These are phyloP conservation scores for Bufo bufo DNA, from an alignment of 2,113 vertebrate species.

Conservation along the genomic window DNA sequence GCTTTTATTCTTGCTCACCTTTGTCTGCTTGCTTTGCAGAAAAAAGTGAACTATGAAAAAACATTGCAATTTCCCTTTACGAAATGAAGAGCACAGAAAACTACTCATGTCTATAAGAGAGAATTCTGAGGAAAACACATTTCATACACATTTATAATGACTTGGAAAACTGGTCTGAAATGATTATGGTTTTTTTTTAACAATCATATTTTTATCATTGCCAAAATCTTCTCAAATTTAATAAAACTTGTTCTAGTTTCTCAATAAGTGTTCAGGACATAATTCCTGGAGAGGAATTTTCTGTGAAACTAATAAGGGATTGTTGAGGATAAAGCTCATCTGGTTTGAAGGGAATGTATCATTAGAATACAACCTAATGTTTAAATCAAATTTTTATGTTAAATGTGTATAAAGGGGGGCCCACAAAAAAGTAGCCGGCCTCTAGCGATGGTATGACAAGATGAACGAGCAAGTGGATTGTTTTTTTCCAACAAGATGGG, in stretches of 20 bases:
- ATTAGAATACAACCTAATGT: too few relatives aligned
- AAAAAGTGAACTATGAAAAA: not conserved
- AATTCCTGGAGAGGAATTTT: not conserved
- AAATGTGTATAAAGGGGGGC: too few relatives aligned
- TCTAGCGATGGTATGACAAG: too few relatives aligned
- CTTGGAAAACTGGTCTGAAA: not conserved
- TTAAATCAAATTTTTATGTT: too few relatives aligned
- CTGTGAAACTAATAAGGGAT: not conserved
- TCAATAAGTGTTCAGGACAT: not conserved
- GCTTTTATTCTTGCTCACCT: not conserved
- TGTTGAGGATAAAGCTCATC: conserved; percentile 10
- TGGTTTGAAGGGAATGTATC: not conserved
- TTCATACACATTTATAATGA: not conserved
- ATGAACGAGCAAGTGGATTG: too few relatives aligned
- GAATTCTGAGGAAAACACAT: not conserved
- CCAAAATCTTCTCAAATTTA: not conserved
- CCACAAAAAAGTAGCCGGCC: too few relatives aligned
- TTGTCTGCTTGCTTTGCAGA: not conserved
- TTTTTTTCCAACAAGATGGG: too few relatives aligned
- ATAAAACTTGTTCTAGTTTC: not conserved
- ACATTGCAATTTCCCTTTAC: not conserved
- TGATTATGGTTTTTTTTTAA: not conserved
- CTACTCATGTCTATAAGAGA: not conserved
- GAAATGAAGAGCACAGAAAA: not conserved
- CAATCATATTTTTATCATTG: not conserved